Base-by-base conservation (phyloP, 2,888 invertebrate genomes). In the Thalpophila matura region DNA sequence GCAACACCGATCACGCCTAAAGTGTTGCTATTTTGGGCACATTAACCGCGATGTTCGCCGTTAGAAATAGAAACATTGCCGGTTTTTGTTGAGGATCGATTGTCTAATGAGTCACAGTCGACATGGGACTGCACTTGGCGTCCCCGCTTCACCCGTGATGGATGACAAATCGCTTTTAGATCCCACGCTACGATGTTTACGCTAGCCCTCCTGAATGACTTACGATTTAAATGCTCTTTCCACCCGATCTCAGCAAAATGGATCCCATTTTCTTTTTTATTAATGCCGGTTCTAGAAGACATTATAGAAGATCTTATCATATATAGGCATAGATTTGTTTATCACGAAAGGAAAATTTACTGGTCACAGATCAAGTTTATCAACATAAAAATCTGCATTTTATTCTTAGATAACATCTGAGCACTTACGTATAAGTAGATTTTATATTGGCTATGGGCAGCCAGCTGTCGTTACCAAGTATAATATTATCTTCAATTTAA, bases 81-180 rank as follows among this genome's bases (percentile, higher is more conserved):
- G 31, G 79, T 75, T 80, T 79, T 74, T 67, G 68, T 63, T 68
- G 74, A 87, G 88, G 90, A 93, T 93, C 89, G 92, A 92, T 93
- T 91, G 89, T 91, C 89, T 93, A 92, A 94, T 92, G 92, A 93
- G 90, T 91, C 91, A 88, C 85, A 85, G 89, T 83, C 88, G 89
- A 93, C 93, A 93, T 82, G 90, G 86, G 86, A 92, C 86, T 92
- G 94, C 94, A 93, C 93, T 93, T 87, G 92, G 90, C 92, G 86
- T 83, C 77, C 86, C 85, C 83, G 80, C 82, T 79, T 82, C 81
- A 61, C 82, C 80, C 81, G 80, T 93, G 93, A 93, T 92, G 89
- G 93, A 93, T 94, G 91, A 91, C 89, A 88, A 90, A 92, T 91
- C 89, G 88, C 89, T 90, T 89, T 91, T 87, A 89, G 88, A 89